Base-by-base conservation (phyloP, 2,113 vertebrate species). In the Rousettus leschenaultii region DNA sequence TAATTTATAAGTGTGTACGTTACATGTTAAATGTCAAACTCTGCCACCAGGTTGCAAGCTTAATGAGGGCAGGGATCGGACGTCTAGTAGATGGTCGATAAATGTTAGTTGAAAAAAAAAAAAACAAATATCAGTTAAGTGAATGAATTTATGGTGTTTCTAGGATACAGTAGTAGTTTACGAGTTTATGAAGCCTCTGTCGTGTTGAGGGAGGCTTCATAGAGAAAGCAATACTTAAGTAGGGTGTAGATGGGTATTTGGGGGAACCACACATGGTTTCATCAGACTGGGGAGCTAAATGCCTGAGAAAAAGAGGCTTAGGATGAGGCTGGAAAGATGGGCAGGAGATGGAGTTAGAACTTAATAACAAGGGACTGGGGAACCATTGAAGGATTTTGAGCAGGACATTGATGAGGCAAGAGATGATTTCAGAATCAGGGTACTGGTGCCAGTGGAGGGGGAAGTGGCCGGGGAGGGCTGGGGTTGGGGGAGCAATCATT, bases 401-500 rank as follows among this genome's bases (percentile, higher is more conserved):
- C 55, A 40, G 38, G 35, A 71, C 6, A 68, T 4, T 3, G 12
- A 5, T 1, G 2, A 26, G 43, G 28, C 15, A 48, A 8, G 14
- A 40, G n/a, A 28, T 26, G 61, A 38, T 59, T 55, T 85, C 35
- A 63, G 86, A 38, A 26, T 59, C 51, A 71, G 59, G 38, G 57
- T 10, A 4, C 9, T 13, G n/a, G n/a, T 18, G 28, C 8, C 66
- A 15, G 11, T 6, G 5, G 51, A 26, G 57, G 88, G 70, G 38
- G 7, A 57, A 11, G 26, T 5, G 16, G 16, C 40, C 80, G 5
- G 19, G 48, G 21, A 9, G 22, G 65, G 3, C 12, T 7, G 40
- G 28, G 7, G 4, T 7, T 5, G n/a, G 83, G 14, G 35, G 43
- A 1, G 14, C 4, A 11, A 12, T 33, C 5, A 2, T 10, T 10